These are phyloP conservation scores for Neoarius graeffei DNA, from an alignment of 2,113 vertebrate genomes.

Conservation along the genomic window DNA sequence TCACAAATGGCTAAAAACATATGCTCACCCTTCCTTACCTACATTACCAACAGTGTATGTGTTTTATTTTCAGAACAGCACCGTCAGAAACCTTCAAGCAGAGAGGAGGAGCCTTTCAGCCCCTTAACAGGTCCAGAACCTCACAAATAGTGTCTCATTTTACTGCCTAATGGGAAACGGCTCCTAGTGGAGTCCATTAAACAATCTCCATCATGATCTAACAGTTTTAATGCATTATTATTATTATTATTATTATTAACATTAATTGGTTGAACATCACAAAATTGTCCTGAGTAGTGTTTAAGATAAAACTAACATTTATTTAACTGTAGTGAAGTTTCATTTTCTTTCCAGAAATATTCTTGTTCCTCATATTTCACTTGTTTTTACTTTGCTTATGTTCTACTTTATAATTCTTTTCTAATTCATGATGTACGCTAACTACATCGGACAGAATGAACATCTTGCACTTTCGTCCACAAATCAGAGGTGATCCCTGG, in stretches of 20 bases:
- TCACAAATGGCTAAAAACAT: no score
- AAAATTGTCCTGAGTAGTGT: not conserved
- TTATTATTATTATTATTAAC: not conserved
- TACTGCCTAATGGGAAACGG: slow-evolving; percentile 41
- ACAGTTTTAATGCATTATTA: not conserved
- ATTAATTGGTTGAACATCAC: not conserved
- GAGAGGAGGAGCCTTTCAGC: slow-evolving; percentile 74
- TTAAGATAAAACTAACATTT: not conserved
- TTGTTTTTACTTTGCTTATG: not conserved
- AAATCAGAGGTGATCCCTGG: not conserved
- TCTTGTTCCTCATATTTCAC: no score
- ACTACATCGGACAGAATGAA: not conserved
- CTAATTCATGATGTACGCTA: not conserved
- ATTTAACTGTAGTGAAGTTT: not conserved
- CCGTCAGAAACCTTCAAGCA: slow-evolving; percentile 74
- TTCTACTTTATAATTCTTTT: not conserved
- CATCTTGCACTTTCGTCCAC: not conserved
- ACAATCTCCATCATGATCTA: not conserved
- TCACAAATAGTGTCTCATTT: not conserved
- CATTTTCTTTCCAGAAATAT: no score
- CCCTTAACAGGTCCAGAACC: slow-evolving; percentile 70
- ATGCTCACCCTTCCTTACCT: not conserved
- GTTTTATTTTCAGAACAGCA: slow-evolving; percentile 63
- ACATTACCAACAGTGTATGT: slow-evolving; percentile 4
- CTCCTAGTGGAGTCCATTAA: not conserved